Percentiles rank a stretch among this genome's conserved stretches.
Conservation (phyloP, 2,113 vertebrate genomes). For the Empidonax traillii region DNA sequence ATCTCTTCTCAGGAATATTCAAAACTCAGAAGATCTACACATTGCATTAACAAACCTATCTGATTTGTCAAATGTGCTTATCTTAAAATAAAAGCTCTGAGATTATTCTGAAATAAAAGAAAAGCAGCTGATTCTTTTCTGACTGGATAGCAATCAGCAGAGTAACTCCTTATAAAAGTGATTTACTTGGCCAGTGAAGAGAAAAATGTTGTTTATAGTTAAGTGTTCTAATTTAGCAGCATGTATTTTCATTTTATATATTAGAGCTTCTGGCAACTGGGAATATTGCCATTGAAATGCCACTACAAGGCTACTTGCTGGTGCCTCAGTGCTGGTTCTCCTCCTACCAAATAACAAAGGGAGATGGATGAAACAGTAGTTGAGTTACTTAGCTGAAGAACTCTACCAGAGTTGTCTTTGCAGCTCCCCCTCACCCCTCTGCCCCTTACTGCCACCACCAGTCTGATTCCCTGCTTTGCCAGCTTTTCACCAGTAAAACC, state of each 20-base stretch:
- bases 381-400: slow-evolving; percentile 21
- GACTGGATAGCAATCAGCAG: neutral
- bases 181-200: neutral
- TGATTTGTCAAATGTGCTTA: neutral
- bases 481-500: neutral
- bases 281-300: slow-evolving; percentile 57
- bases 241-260: slow-evolving; percentile 66
- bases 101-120: slow-evolving; percentile 21
- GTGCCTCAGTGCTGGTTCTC: slow-evolving; percentile 52
- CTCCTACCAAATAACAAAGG: slow-evolving; percentile 38
- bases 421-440: neutral
- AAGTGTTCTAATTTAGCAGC: slow-evolving; percentile 49
- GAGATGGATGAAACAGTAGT: slow-evolving; percentile 38
- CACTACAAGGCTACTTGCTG: slow-evolving; percentile 60
- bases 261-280: slow-evolving; percentile 57
- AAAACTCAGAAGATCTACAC: neutral
- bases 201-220: slow-evolving; percentile 60
- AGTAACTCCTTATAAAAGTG: slow-evolving; percentile 31
- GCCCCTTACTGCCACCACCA: neutral
- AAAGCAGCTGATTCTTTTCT: slow-evolving; percentile 12
- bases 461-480: neutral
- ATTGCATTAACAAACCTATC: neutral
- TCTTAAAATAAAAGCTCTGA: neutral
- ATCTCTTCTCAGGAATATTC: neutral
- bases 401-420: neutral